Evolutionary conservation across 2,888 invertebrate genomes (phyloP).

Genomic region (Drosophila nigritarsus): DNA sequence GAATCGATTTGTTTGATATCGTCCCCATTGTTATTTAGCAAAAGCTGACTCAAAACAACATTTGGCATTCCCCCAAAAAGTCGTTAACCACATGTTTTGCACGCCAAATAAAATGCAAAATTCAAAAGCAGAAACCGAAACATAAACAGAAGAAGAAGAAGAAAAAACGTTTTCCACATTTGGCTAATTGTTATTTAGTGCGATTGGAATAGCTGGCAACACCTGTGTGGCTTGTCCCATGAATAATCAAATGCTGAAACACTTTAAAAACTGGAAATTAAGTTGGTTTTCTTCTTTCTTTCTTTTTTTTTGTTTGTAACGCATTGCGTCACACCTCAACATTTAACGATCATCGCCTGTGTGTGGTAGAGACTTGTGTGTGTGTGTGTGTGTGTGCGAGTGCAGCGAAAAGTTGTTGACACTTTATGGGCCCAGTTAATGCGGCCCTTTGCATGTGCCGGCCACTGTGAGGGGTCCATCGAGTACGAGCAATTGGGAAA

Average conservation of each 20-base stretch:
- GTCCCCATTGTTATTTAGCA: slow-evolving; percentile 41
- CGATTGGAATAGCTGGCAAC: slow-evolving; percentile 51
- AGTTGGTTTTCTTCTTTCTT: slow-evolving; percentile 1
- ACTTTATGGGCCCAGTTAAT: slow-evolving; percentile 34
- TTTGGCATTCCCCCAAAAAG: slow-evolving; percentile 61
- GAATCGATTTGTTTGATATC: slow-evolving; percentile 24
- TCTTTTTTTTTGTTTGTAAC: slow-evolving; percentile 4
- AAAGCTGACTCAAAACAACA: slow-evolving; percentile 44
- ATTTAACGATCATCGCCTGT: slow-evolving; percentile 23
- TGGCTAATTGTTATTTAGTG: slow-evolving; percentile 76
- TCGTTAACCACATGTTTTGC: slow-evolving; percentile 55
- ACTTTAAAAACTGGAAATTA: slow-evolving; percentile 32
- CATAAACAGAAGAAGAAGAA: background rate
- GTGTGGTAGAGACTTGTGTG: background rate
- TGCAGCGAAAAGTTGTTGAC: slow-evolving; percentile 48
- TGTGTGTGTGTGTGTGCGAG: background rate
- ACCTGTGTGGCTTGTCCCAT: slow-evolving; percentile 53
- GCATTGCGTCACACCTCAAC: slow-evolving; percentile 55
- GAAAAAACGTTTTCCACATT: slow-evolving; percentile 39
- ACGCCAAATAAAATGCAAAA: slow-evolving; percentile 15
- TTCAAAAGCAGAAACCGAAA: slow-evolving; percentile 14
- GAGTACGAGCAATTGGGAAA: slow-evolving; percentile 13
- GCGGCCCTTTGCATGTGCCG: slow-evolving; percentile 11
- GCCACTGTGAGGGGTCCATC: slow-evolving; percentile 11
- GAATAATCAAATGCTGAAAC: slow-evolving; percentile 50